Percentiles rank a stretch among this genome's conserved stretches.
Evolutionary conservation across 2,113 vertebrate species (phyloP).

Genomic region (Empidonax traillii): DNA sequence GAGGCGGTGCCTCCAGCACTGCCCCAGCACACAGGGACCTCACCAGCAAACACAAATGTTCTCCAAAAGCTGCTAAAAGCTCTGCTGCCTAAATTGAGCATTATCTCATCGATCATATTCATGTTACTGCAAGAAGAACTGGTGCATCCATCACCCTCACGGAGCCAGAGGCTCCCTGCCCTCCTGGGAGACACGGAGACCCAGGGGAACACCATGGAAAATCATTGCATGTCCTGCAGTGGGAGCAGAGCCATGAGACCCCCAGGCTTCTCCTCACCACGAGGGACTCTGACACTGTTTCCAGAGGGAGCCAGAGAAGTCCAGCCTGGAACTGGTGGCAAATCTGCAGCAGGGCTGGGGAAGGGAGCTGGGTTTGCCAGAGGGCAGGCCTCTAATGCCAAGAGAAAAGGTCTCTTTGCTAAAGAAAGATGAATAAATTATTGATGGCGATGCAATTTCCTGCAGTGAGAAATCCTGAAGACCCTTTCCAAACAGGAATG

Average conservation of each 20-base stretch:
- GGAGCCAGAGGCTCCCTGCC: not conserved
- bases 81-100: not conserved
- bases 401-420: not conserved
- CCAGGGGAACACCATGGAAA: not conserved
- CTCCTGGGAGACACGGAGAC: not conserved
- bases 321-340: accelerated
- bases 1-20: not conserved
- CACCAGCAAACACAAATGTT: not conserved
- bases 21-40: not conserved
- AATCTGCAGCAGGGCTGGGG: not conserved
- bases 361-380: not conserved
- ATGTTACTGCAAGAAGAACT: not conserved
- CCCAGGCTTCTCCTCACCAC: accelerated
- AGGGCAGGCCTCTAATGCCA: not conserved
- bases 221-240: accelerated
- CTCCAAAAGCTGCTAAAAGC: not conserved
- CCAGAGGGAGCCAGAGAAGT: not conserved
- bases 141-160: accelerated
- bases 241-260: not conserved
- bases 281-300: not conserved
- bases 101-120: accelerated
- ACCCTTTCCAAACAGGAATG: not conserved
- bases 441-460: not conserved
- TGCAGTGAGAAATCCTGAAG: not conserved
- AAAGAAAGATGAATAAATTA: not conserved